Percentiles rank a stretch among this genome's conserved stretches.
These are phyloP conservation scores for Chaetophractus vellerosus DNA, from an alignment of 2,797 vertebrate genomes.

Conservation along the genomic window DNA sequence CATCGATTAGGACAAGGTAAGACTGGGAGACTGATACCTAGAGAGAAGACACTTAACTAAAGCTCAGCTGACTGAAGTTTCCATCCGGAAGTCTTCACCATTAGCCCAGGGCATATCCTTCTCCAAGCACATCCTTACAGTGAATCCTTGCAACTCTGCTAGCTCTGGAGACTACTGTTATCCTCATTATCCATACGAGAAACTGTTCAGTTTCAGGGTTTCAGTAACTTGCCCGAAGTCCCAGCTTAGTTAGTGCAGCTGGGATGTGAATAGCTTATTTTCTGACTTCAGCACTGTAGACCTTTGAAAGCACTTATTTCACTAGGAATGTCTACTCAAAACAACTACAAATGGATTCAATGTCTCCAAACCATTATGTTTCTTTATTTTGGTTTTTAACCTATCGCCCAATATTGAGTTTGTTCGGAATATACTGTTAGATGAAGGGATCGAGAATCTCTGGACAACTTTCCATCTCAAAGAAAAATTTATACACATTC, in stretches of 20 bases:
- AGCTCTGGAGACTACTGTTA: background rate
- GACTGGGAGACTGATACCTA: background rate
- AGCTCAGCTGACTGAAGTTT: accelerated
- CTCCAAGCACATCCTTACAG: background rate
- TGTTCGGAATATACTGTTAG: background rate
- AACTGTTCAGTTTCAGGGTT: background rate
- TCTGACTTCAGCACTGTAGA: accelerated
- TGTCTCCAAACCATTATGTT: background rate
- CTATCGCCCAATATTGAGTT: background rate
- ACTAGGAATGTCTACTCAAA: background rate
- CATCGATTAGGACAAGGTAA: background rate
- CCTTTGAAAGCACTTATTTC: accelerated
- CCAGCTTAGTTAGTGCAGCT: accelerated
- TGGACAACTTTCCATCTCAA: background rate
- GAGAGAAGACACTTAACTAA: background rate
- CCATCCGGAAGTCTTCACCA: background rate
- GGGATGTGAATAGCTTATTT: background rate
- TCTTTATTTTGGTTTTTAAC: background rate
- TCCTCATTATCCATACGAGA: background rate
- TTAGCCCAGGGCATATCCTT: too few relatives aligned
- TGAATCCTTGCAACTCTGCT: background rate
- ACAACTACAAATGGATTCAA: background rate
- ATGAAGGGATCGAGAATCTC: background rate
- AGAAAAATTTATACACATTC: background rate
- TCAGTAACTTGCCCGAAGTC: background rate